Conservation (phyloP, 1,140 invertebrate species). For the Venturia canescens region DNA sequence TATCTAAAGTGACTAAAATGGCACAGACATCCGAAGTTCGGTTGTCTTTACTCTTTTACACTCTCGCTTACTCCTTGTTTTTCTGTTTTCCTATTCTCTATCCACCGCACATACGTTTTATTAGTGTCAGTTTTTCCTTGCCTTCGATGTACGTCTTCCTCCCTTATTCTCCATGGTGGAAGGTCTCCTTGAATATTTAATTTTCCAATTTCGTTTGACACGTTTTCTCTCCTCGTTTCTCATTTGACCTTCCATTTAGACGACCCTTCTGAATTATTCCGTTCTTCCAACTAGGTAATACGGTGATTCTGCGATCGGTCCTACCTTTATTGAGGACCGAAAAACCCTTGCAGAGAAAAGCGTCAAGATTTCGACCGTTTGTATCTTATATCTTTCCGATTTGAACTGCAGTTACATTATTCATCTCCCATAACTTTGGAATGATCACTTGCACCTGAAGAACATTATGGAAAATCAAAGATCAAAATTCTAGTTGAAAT, state of each 20-base stretch:
- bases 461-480: too few relatives aligned
- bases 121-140: too few relatives aligned
- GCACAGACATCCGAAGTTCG: too few relatives aligned
- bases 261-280: slow-evolving; percentile 39
- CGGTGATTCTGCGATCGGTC: slow-evolving; percentile 8
- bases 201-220: slow-evolving; percentile 29
- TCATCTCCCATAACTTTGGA: too few relatives aligned
- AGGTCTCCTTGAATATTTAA: slow-evolving; percentile 31
- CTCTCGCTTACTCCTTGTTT: too few relatives aligned
- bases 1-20: too few relatives aligned
- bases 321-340: not conserved
- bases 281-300: slow-evolving; percentile 19
- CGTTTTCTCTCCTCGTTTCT: not conserved
- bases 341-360: not conserved
- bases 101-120: too few relatives aligned
- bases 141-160: not conserved
- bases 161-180: not conserved
- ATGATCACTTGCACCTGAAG: too few relatives aligned
- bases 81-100: too few relatives aligned
- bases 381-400: not conserved
- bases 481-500: too few relatives aligned
- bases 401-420: too few relatives aligned
- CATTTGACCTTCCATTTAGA: not conserved
- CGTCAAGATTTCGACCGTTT: not conserved
- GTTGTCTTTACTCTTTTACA: too few relatives aligned